Evolutionary conservation across 2,888 invertebrate species (phyloP), one percentile per base, ranked within the genome.

Genomic region (Lithodes maja): DNA sequence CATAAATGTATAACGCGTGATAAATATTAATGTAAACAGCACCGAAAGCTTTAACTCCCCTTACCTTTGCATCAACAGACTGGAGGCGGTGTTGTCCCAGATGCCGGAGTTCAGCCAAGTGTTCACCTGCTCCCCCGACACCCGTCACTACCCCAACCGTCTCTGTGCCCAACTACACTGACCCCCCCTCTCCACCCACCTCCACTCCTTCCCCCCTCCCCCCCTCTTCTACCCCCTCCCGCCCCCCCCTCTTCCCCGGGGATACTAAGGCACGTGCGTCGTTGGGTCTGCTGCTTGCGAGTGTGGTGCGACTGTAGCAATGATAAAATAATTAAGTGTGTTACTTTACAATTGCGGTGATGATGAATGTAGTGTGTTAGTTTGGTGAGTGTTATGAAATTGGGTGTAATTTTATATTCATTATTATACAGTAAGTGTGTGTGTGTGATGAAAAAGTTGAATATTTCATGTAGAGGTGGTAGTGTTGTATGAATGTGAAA

Each of bases 91-190:
- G n/a, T 81, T 91, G 61, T 78, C 90, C 50, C 91, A 91, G 53
- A 77, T 91, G 50, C 91, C 91, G 17, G 91, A 91, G 77, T 91
- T 91, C 78, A 90, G 88, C 83, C 77, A 77, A 79, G 87, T 84
- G 3, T 91, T 91, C 82, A 83, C 87, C 0, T 91, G 91, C 86
- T 50, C 80, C 1, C 86, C 78, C 68, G 86, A 87, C n/a, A 83
- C 90, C 50, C 86, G 68, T 49, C 91, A 91, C 78, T 91, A 83
- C 85, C 90, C 91, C 12, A 79, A 86, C 54, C 79, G 91, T 9
- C 79, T 90, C n/a, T 91, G 91, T 61, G 79, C 90, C 9, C 86
- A 87, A 50, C 85, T 90, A 33, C 91, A 91, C 88, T 91, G 90
- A 90, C 87, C 85, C 17, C 52, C 17, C 17, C 49, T 69, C 71